Evolutionary conservation across 92 coral and sea anemone species (phyloP).

Genomic region (Heliopora coerulea): DNA sequence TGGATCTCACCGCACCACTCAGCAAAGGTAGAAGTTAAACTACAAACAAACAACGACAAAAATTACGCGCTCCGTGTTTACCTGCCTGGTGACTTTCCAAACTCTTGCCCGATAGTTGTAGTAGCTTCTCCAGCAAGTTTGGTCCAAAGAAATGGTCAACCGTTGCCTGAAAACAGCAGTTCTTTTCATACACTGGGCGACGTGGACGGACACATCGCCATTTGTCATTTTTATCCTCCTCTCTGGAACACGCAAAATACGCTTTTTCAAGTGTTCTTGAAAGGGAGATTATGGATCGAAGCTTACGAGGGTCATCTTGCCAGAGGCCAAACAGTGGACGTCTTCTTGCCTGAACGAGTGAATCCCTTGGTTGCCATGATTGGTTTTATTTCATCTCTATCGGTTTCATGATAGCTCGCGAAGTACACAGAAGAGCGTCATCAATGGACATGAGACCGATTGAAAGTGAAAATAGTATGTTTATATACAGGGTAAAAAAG

Average conservation of each 20-base stretch:
- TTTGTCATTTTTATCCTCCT: slow-evolving; percentile 39
- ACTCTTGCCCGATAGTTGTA: slow-evolving; percentile 46
- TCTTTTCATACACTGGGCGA: slow-evolving; percentile 9
- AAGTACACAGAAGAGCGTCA: too few species aligned
- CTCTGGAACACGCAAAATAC: slow-evolving; percentile 44
- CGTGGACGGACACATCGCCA: slow-evolving; percentile 20
- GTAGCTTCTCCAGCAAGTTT: slow-evolving; percentile 11
- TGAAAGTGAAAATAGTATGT: too few species aligned
- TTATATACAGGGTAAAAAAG: too few species aligned
- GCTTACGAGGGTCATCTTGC: slow-evolving; percentile 46
- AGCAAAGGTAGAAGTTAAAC: slow-evolving; percentile 51
- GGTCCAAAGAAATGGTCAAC: slow-evolving; percentile 17
- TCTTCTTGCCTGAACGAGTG: slow-evolving; percentile 11
- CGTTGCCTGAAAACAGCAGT: not conserved
- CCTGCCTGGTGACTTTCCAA: slow-evolving; percentile 45
- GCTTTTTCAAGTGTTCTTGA: slow-evolving; percentile 46
- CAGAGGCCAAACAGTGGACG: slow-evolving; percentile 38
- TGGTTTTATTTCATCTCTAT: too few species aligned
- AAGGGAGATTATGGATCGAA: slow-evolving; percentile 50
- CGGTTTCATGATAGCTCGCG: too few species aligned
- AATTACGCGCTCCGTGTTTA: slow-evolving; percentile 36
- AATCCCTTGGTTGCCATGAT: not conserved
- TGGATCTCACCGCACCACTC: slow-evolving; percentile 51
- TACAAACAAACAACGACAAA: slow-evolving; percentile 22
- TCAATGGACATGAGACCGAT: too few species aligned